Evolutionary conservation across 1,140 invertebrate species (phyloP), one percentile per base, ranked within the genome.

Genomic region (Bombus huntii): DNA sequence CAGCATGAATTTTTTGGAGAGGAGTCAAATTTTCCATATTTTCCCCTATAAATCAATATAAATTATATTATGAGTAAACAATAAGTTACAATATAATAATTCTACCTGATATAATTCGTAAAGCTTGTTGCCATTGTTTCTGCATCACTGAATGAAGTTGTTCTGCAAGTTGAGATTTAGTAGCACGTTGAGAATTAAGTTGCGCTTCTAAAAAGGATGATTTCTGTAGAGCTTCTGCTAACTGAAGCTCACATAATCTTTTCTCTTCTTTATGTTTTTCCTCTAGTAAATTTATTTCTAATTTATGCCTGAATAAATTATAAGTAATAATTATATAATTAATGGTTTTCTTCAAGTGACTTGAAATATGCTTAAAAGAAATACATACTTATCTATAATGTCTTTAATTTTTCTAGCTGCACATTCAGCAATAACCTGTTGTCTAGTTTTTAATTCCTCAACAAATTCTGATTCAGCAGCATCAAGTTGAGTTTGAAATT

Each of bases 61-160:
- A 34, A 42, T 73, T 65, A 62, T 47, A 37, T 37, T 3, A 28
- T 39, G 22, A 34, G 15, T 62, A 12, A 42, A 53, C 1, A 70
- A 31, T 34, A 22, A 53, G 39, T 10, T 13, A 62, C 22, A n/a
- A 28, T 22, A 31, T 15, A 68, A 47, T 12, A 9, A 37, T 59
- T 71, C 72, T 94, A 85, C 96, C 95, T 80, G 96, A 97, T 70
- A 98, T 96, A 83, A 98, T 97, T 86, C 96, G 96, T 31, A 98
- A 92, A 37, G 97, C 97, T 94, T 98, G 97, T 72, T 97, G 95
- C 97, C 97, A 98, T 91, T 98, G 97, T 65, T 96, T 96, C 94
- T 98, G 96, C 97, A 98, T 98, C 0, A 98, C 96, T 70, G 95
- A 96, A 93, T 98, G 97, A 87, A 98, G 93, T 92, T 97, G 97